These are phyloP conservation scores for Diacarnus erythraeanus DNA, from an alignment of 37 sponge, comb jelly and placozoan genomes.

Conservation along the genomic window DNA sequence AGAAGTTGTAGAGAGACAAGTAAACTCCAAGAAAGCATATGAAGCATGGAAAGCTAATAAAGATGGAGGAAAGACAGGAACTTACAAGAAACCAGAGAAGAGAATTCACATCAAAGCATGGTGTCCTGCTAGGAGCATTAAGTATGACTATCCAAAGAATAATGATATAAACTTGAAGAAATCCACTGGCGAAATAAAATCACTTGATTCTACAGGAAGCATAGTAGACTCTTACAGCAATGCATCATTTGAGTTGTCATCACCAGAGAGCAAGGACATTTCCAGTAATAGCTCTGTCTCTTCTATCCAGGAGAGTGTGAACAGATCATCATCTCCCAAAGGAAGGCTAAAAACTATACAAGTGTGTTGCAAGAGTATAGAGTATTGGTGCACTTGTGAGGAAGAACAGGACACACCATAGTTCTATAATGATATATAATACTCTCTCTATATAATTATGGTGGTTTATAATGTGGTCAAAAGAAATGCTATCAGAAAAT, in stretches of 20 bases:
- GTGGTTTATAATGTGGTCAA: too few species aligned
- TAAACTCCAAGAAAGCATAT: constrained; percentile 33
- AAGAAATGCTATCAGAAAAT: too few species aligned
- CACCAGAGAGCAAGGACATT: neutral
- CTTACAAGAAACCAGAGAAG: constrained; percentile 1
- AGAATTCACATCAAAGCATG: constrained; percentile 46
- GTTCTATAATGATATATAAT: neutral
- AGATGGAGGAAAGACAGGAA: constrained; percentile 17
- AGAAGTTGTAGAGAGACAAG: neutral
- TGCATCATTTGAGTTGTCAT: neutral
- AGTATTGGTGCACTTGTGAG: constrained; percentile 77
- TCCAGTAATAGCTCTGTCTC: neutral
- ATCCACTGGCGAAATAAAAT: neutral
- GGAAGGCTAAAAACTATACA: constrained; percentile 56
- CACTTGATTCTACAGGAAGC: neutral
- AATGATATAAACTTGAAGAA: neutral
- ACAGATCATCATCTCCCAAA: neutral
- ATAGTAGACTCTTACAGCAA: neutral
- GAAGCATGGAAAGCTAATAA: constrained; percentile 53
- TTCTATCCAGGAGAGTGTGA: neutral
- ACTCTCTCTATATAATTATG: too few species aligned
- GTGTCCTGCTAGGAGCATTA: constrained; percentile 70
- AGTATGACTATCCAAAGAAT: constrained; percentile 33
- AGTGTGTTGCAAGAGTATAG: constrained; percentile 82
- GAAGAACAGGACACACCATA: too few species aligned